Conservation (phyloP, 2,113 vertebrate species). For the Indicator maculatus region DNA sequence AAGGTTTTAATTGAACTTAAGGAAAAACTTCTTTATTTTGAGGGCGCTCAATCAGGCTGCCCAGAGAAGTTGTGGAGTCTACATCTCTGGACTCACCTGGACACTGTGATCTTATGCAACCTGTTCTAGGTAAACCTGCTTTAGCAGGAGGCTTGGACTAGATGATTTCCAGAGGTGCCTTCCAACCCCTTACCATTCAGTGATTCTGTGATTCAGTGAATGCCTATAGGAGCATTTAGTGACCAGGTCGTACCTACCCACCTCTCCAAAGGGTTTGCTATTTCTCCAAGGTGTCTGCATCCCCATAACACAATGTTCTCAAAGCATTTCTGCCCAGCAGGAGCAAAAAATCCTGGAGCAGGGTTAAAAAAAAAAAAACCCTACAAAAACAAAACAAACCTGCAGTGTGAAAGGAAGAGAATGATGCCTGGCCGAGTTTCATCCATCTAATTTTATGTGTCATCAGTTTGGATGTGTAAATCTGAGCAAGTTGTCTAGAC, state of each 20-base stretch:
- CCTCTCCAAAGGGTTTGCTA: neutral
- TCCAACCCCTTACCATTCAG: no score
- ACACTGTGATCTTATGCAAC: no score
- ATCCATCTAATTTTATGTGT: neutral
- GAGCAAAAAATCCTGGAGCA: neutral
- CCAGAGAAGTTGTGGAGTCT: no score
- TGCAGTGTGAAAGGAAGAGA: neutral
- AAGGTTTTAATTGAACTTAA: no score
- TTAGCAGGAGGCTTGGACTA: no score
- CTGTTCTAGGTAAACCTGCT: no score
- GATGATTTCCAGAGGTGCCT: no score
- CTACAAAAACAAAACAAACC: neutral
- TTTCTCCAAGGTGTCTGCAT: neutral
- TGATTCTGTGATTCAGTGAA: no score
- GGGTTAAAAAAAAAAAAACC: neutral
- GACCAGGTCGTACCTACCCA: neutral
- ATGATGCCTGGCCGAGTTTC: neutral
- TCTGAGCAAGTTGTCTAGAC: neutral
- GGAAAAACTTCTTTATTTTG: no score
- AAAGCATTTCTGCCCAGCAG: neutral
- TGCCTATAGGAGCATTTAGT: neutral
- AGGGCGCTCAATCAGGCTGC: no score
- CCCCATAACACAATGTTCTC: rapidly evolving
- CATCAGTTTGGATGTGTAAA: neutral
- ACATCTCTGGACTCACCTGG: no score